Evolutionary conservation across 1,140 invertebrate genomes (phyloP).

Genomic region (Drosophila nasuta): DNA sequence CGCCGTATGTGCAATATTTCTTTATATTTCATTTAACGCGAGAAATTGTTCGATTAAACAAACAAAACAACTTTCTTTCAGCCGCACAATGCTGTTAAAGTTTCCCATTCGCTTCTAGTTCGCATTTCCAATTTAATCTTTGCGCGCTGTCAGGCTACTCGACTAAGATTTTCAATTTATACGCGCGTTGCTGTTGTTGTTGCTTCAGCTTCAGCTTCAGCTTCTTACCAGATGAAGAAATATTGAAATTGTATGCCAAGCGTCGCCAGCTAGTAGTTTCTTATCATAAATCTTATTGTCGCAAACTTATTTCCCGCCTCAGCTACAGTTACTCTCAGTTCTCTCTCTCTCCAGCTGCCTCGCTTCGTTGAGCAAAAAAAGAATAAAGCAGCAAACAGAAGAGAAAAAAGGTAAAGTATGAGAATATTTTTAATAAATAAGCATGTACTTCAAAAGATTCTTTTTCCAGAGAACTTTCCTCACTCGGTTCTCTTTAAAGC

Average conservation of each 20-base stretch:
- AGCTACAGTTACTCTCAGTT: background rate
- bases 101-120: conserved; percentile 29
- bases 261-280: conserved; percentile 63
- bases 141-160: conserved; percentile 59
- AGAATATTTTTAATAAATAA: conserved; percentile 15
- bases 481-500: background rate
- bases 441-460: conserved; percentile 15
- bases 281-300: conserved; percentile 74
- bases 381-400: no score
- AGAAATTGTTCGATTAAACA: background rate
- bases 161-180: conserved; percentile 79
- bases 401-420: conserved; percentile 6
- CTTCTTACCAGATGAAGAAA: conserved; percentile 68
- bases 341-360: background rate
- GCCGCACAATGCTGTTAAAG: background rate
- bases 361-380: conserved; percentile 11
- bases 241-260: conserved; percentile 75
- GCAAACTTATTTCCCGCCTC: conserved; percentile 40
- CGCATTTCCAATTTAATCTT: conserved; percentile 72
- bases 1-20: conserved; percentile 64
- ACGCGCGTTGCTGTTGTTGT: conserved; percentile 30
- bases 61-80: conserved; percentile 15
- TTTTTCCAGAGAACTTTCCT: background rate
- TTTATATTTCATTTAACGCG: conserved; percentile 17
- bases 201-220: conserved; percentile 1